phyloP scores from a whole-genome alignment of 2,888 invertebrate genomes.

The Galeruca laticollis region DNA sequence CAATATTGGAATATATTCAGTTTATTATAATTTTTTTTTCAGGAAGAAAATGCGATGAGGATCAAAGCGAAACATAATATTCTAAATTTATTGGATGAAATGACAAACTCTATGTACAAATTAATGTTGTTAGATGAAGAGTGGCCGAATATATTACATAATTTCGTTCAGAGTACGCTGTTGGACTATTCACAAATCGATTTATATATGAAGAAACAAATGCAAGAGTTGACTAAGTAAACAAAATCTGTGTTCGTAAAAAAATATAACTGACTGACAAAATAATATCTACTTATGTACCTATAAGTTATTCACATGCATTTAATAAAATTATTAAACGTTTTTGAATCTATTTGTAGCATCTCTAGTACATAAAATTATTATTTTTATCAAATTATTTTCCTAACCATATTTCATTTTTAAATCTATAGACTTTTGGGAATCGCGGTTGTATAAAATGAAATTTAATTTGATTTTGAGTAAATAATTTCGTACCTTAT shows the following conservation, averaged over 20 bases:
- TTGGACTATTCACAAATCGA: constrained; percentile 86
- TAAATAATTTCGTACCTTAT: too few species aligned
- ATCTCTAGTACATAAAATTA: too few species aligned
- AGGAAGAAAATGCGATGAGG: constrained; percentile 80
- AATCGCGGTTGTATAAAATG: too few species aligned
- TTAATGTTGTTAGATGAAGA: constrained; percentile 79
- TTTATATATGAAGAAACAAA: constrained; percentile 79
- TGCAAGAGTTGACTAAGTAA: constrained; percentile 66
- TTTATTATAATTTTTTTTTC: constrained; percentile 48
- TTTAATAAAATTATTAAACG: neutral
- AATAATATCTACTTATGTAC: constrained; percentile 1
- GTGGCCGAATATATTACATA: constrained; percentile 83
- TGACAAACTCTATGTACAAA: constrained; percentile 82
- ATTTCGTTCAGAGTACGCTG: constrained; percentile 82
- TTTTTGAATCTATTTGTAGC: too few species aligned
- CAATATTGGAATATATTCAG: neutral
- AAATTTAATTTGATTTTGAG: too few species aligned
- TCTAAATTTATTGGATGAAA: constrained; percentile 77
- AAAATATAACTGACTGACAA: constrained; percentile 1
- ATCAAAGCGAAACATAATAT: constrained; percentile 81
- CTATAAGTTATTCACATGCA: neutral
- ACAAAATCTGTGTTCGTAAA: neutral
- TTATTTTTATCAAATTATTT: neutral
- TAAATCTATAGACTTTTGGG: too few species aligned
- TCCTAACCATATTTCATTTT: too few species aligned